Evolutionary conservation across 2,113 vertebrate species (phyloP), one percentile per base, ranked within the genome.

Genomic region (Phyllostomus discolor): DNA sequence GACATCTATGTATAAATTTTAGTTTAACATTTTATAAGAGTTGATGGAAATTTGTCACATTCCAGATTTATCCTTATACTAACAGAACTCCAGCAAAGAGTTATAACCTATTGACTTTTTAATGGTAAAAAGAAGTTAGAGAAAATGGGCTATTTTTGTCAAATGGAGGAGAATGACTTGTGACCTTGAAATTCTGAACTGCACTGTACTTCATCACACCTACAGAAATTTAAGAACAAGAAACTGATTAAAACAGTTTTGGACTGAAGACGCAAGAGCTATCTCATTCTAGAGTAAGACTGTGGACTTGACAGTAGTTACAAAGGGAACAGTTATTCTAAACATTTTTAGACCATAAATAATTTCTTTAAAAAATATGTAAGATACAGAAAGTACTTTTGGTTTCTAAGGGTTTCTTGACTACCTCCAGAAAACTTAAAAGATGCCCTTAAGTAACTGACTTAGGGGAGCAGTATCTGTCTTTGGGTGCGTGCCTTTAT

Each of bases 61-160:
- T 95, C 50, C 48, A 73, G 48, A 67, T 90, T 95, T 90, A 38
- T 94, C 72, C 50, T 84, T 67, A 46, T 33, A 54, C 46, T 28
- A 85, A 19, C 31, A 93, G 31, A 95, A 72, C 48, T 91, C 33
- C 22, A 64, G 26, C n/a, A 79, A 80, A 79, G 38, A 72, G 24
- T 26, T 80, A 67, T 10, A 67, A 16, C 50, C 31, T 48, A 22
- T 8, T 46, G 12, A 48, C 66, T 91, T 94, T 90, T 72, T 89
- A 72, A 22, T 81, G 69, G 10, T 92, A 88, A 88, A 57, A 95
- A 67, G 59, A 80, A 84, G 20, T 82, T 94, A 83, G 26, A 90
- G 43, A 93, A 91, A 91, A n/a, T 26, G 19, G 59, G 3, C 41
- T 79, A 26, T 91, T 94, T 93, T 93, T 95, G 26, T 94, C 83